phyloP scores from a whole-genome alignment of 92 coral and sea anemone genomes.

The Siderastrea radians region DNA sequence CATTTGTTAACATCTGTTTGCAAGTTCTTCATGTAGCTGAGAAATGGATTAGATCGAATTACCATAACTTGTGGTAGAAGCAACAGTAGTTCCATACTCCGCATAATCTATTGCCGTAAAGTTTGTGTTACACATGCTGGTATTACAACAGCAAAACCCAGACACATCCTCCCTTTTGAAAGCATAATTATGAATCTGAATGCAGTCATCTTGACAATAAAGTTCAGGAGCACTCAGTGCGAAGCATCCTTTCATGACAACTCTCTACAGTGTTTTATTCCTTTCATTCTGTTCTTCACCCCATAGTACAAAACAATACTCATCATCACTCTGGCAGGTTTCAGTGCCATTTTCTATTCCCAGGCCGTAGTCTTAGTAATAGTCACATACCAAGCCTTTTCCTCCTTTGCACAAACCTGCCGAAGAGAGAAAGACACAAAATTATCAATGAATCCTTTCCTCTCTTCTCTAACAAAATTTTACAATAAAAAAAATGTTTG shows the following conservation, averaged over 20 bases:
- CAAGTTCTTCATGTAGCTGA: no score
- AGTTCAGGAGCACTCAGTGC: conserved; percentile 1
- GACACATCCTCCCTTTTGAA: conserved; percentile 56
- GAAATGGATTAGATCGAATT: not conserved
- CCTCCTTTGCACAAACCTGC: conserved; percentile 9
- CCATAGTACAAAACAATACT: conserved; percentile 76
- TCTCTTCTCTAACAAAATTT: no score
- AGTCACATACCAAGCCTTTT: conserved; percentile 21
- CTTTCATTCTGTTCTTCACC: conserved; percentile 38
- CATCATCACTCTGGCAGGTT: conserved; percentile 16
- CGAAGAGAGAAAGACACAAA: not conserved
- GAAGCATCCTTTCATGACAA: conserved; percentile 74
- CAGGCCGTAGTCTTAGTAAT: not conserved
- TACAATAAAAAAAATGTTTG: no score
- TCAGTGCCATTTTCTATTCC: conserved; percentile 54
- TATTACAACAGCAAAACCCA: conserved; percentile 90
- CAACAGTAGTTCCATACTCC: not conserved
- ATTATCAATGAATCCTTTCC: not conserved
- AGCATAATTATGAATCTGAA: conserved; percentile 64
- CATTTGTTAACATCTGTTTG: no score
- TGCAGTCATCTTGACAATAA: conserved; percentile 67
- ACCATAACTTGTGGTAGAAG: conserved; percentile 5
- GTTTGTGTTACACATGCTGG: conserved; percentile 80
- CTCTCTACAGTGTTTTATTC: conserved; percentile 56
- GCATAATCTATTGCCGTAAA: conserved; percentile 52